A percentile compares a stretch with the other conserved stretches of the same genome.
Evolutionary conservation across 1,140 invertebrate genomes (phyloP).

Genomic region (Lysiphlebus fabarum): DNA sequence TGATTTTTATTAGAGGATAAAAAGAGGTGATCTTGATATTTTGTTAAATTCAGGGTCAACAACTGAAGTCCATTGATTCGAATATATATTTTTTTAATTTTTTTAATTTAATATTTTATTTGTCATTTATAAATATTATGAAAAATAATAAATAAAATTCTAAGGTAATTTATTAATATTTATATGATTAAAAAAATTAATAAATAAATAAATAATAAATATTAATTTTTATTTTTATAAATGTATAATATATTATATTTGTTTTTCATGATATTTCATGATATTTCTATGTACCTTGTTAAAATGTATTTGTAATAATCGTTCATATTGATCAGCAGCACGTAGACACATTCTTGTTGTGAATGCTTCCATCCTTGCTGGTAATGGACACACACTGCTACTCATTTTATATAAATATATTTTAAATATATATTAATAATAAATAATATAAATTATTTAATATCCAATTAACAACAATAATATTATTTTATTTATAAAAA

Average conservation of each 20-base stretch:
- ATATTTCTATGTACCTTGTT: slow-evolving; percentile 39
- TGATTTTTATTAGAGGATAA: too few species aligned
- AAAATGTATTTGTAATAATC: slow-evolving; percentile 53
- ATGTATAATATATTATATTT: not conserved
- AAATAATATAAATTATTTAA: too few species aligned
- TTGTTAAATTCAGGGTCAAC: too few species aligned
- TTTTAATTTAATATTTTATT: too few species aligned
- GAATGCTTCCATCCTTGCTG: slow-evolving; percentile 56
- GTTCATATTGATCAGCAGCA: slow-evolving; percentile 61
- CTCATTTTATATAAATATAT: slow-evolving; percentile 39
- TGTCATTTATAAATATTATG: too few species aligned
- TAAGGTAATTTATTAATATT: too few species aligned
- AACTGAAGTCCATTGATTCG: too few species aligned
- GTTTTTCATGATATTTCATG: not conserved
- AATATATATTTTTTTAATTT: too few species aligned
- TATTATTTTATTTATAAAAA: too few species aligned
- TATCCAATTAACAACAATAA: too few species aligned
- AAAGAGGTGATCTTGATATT: too few species aligned
- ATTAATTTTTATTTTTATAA: not conserved
- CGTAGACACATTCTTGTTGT: slow-evolving; percentile 59
- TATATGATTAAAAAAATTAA: not conserved
- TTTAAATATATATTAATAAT: not conserved
- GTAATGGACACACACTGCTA: slow-evolving; percentile 52
- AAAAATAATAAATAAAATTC: too few species aligned
- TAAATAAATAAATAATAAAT: not conserved